These are phyloP conservation scores for Orussus abietinus DNA, from an alignment of 1,140 invertebrate genomes.

Conservation along the genomic window DNA sequence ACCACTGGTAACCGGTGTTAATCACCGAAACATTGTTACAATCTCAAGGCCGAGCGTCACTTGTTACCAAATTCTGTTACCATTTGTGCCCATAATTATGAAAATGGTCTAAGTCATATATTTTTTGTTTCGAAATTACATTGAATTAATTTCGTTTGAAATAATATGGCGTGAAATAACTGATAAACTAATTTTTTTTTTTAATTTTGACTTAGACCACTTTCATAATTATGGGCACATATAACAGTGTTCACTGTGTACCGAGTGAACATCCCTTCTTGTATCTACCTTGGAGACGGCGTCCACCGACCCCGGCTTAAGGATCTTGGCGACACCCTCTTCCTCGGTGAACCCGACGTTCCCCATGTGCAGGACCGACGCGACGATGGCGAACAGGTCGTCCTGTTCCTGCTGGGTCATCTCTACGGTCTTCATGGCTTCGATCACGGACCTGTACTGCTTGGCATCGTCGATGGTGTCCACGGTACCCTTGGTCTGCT, in stretches of 20 bases:
- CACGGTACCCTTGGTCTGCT: slow-evolving; percentile 43
- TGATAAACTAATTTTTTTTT: slow-evolving; percentile 1
- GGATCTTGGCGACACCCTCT: slow-evolving; percentile 63
- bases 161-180: slow-evolving; percentile 8
- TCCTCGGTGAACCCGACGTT: slow-evolving; percentile 69
- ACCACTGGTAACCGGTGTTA: no score
- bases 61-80: no score
- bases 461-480: slow-evolving; percentile 59
- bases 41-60: no score
- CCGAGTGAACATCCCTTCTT: slow-evolving; percentile 6
- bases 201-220: no score
- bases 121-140: not conserved
- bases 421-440: slow-evolving; percentile 68
- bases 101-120: slow-evolving; percentile 13
- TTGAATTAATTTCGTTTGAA: slow-evolving; percentile 22
- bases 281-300: slow-evolving; percentile 57
- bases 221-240: no score
- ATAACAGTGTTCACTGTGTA: no score
- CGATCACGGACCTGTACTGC: slow-evolving; percentile 63
- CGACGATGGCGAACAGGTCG: slow-evolving; percentile 73
- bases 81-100: no score
- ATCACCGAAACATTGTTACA: no score
- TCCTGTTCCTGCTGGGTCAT: slow-evolving; percentile 64
- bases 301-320: slow-evolving; percentile 55
- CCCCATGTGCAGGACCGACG: slow-evolving; percentile 77